Evolutionary conservation across 2,113 vertebrate genomes (phyloP).

Genomic region (Neoarius graeffei): DNA sequence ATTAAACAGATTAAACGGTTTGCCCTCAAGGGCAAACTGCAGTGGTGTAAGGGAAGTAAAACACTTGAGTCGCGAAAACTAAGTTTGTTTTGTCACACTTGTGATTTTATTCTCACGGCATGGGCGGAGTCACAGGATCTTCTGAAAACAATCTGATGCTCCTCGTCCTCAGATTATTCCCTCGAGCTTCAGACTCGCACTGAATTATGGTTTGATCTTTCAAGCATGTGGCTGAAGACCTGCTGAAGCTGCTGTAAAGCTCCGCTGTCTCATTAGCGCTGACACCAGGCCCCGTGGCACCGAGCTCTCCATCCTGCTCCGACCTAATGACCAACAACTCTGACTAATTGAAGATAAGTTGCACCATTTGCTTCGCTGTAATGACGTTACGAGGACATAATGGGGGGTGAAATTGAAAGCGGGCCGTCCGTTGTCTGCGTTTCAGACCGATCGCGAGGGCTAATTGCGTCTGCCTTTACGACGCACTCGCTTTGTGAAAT

Average conservation of each 20-base stretch:
- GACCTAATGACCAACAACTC: slow-evolving; percentile 43
- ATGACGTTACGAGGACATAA: slow-evolving; percentile 36
- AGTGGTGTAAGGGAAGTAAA: not conserved
- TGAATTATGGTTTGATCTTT: not conserved
- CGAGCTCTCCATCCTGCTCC: slow-evolving; percentile 18
- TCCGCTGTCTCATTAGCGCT: slow-evolving; percentile 30
- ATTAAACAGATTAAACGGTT: not conserved
- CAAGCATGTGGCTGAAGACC: not conserved
- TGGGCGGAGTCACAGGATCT: not conserved
- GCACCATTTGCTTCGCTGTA: slow-evolving; percentile 31
- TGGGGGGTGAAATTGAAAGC: slow-evolving; percentile 36
- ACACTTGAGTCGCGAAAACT: not conserved
- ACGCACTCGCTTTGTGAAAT: not conserved
- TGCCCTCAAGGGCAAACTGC: too few relatives aligned
- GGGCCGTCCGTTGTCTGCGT: not conserved
- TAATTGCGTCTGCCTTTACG: slow-evolving; percentile 29
- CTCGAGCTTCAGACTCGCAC: not conserved
- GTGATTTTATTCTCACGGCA: too few relatives aligned
- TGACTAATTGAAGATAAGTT: slow-evolving; percentile 46
- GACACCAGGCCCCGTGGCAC: not conserved
- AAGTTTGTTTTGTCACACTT: too few relatives aligned
- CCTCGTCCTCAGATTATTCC: not conserved
- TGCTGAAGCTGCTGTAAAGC: slow-evolving; percentile 26
- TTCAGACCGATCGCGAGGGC: not conserved
- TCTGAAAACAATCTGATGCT: not conserved